Evolutionary conservation across 1,140 invertebrate species (phyloP).

Genomic region (Heterodera schachtii): DNA sequence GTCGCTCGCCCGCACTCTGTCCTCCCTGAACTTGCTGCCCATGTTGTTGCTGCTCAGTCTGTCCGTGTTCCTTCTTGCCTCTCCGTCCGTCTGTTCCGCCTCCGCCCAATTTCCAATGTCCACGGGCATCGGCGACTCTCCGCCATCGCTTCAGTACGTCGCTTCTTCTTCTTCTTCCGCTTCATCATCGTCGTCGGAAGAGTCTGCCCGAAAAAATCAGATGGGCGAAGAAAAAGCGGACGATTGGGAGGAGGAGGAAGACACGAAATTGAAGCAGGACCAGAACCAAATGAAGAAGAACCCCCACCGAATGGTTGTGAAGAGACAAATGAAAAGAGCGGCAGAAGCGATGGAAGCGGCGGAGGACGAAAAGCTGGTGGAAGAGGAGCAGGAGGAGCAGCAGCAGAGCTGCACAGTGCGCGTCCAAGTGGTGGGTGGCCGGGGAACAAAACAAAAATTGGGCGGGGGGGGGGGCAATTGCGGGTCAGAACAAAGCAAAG

Average conservation of each 20-base stretch:
- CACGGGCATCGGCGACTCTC: no score
- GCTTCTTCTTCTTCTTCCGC: background rate
- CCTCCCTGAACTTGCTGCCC: background rate
- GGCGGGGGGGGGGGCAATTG: no score
- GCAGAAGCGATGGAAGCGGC: background rate
- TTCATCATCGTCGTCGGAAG: background rate
- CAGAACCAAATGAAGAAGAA: background rate
- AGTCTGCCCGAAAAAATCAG: background rate
- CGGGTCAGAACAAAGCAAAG: no score
- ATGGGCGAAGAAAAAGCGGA: background rate
- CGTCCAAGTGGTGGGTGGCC: conserved; percentile 5
- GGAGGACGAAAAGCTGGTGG: background rate
- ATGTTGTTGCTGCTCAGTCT: background rate
- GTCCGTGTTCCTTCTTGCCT: background rate
- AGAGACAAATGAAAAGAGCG: conserved; percentile 5
- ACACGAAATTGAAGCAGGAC: background rate
- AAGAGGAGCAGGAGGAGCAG: background rate
- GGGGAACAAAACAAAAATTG: background rate
- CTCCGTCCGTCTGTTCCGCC: background rate
- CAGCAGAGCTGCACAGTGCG: background rate
- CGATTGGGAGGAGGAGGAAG: background rate
- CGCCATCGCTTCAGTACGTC: no score
- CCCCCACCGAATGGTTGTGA: background rate
- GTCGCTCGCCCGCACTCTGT: background rate
- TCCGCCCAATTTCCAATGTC: background rate